These are phyloP conservation scores for Anas platyrhynchos DNA, from an alignment of 2,113 vertebrate species.

Conservation along the genomic window DNA sequence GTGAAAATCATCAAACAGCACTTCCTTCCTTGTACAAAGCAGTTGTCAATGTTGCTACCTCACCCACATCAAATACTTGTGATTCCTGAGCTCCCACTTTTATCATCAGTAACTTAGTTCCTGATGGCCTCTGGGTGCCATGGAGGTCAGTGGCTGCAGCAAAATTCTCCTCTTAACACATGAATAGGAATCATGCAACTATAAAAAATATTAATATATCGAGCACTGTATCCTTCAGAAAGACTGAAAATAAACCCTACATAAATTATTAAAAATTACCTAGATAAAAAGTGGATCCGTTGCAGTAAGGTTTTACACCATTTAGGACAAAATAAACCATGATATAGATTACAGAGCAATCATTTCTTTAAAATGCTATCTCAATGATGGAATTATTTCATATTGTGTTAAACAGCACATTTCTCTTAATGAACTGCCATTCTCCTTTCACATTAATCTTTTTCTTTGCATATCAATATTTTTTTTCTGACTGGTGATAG, in stretches of 20 bases:
- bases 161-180: neutral
- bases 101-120: neutral
- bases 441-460: neutral
- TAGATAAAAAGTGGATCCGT: neutral
- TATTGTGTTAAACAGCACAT: neutral
- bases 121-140: neutral
- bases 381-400: conserved; percentile 14
- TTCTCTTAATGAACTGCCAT: conserved; percentile 9
- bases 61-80: neutral
- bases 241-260: neutral
- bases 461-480: conserved; percentile 13
- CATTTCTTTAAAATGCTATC: neutral
- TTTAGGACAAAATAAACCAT: neutral
- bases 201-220: neutral
- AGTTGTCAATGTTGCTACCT: neutral
- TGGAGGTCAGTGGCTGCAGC: neutral
- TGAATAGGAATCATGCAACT: neutral
- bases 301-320: conserved; percentile 13
- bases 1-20: neutral
- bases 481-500: neutral
- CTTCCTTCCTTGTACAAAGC: neutral
- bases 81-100: neutral
- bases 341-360: neutral
- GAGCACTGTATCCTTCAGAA: neutral
- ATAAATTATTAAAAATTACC: conserved; percentile 13